These are phyloP conservation scores for Takifugu rubripes DNA, from an alignment of 2,797 vertebrate genomes.

Conservation along the genomic window DNA sequence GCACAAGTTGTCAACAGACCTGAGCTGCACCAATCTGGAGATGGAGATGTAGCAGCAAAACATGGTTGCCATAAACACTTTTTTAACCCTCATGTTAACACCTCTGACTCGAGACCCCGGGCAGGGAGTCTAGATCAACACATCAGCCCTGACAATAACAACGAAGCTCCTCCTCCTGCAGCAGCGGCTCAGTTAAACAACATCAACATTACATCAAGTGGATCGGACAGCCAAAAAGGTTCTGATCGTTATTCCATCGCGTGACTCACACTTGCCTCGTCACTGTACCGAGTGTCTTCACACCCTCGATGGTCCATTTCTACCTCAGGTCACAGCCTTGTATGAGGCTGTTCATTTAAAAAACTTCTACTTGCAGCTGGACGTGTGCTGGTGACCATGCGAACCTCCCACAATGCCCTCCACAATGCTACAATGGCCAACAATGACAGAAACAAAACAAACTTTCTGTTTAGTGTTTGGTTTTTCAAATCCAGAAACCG, in stretches of 20 bases:
- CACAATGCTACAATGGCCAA: constrained; percentile 62
- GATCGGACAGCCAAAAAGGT: background rate
- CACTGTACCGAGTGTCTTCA: constrained; percentile 26
- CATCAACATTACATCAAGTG: background rate
- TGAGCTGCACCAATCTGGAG: constrained; percentile 54
- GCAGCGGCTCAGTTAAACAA: background rate
- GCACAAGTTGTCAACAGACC: constrained; percentile 35
- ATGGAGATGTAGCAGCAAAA: constrained; percentile 59
- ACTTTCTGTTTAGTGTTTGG: constrained; percentile 29
- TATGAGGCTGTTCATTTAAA: constrained; percentile 58
- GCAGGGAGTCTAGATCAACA: constrained; percentile 14
- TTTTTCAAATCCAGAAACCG: constrained; percentile 68
- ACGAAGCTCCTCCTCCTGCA: constrained; percentile 1
- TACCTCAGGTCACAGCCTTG: constrained; percentile 24
- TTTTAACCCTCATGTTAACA: constrained; percentile 46
- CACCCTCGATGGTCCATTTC: constrained; percentile 54
- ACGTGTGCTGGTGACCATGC: constrained; percentile 47
- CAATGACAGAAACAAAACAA: constrained; percentile 41
- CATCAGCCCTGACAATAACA: constrained; percentile 24
- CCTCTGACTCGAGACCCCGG: constrained; percentile 1
- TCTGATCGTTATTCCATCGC: background rate
- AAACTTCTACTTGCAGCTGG: constrained; percentile 51
- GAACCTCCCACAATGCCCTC: constrained; percentile 61
- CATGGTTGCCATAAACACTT: constrained; percentile 48
- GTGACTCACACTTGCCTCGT: constrained; percentile 39